These are phyloP conservation scores for Ailurus styani DNA, from an alignment of 2,113 vertebrate species.

Conservation along the genomic window DNA sequence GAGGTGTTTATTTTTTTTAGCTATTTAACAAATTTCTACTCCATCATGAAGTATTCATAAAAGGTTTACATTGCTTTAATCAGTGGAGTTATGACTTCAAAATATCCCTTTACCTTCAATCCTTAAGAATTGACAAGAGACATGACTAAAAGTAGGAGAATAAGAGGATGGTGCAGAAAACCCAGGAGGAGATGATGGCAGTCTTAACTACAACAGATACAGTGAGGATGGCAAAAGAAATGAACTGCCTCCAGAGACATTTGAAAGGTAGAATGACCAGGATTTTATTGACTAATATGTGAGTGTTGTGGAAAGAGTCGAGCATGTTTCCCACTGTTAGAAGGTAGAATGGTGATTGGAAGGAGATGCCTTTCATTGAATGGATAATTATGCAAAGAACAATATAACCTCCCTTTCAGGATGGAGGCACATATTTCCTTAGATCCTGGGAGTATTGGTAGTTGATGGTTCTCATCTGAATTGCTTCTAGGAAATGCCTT, in stretches of 20 bases:
- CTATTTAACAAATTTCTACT: background rate
- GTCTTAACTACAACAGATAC: background rate
- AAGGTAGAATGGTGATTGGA: background rate
- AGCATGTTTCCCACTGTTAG: background rate
- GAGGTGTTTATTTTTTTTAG: background rate
- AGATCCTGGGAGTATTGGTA: background rate
- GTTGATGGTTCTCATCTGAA: background rate
- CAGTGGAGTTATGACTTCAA: background rate
- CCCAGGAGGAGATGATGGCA: background rate
- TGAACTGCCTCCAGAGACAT: background rate
- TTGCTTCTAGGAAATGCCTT: background rate
- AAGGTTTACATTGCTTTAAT: background rate
- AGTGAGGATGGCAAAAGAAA: background rate
- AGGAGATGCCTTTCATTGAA: background rate
- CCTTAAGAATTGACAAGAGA: background rate
- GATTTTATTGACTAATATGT: background rate
- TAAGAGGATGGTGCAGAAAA: background rate
- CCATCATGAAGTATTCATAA: background rate
- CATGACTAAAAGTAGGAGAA: background rate
- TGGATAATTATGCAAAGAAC: background rate
- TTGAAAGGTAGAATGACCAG: background rate
- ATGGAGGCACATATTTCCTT: background rate
- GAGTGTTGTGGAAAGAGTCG: background rate
- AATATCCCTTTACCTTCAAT: background rate
- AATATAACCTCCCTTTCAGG: background rate